Base-by-base conservation (phyloP, 2,113 vertebrate genomes). In the Anser cygnoides region DNA sequence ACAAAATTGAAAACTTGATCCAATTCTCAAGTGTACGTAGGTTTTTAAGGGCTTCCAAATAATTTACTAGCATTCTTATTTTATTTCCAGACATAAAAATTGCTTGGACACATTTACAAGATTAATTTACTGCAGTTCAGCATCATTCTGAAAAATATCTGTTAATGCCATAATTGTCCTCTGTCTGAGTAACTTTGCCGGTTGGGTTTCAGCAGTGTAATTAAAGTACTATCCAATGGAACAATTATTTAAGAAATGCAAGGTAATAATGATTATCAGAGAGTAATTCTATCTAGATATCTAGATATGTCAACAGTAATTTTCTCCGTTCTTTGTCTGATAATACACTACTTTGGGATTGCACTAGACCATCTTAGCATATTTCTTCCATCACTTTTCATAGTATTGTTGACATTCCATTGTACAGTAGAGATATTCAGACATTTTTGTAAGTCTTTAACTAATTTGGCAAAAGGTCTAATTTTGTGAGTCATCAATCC, bases 51-150 rank as follows among this genome's bases (percentile, higher is more conserved):
- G 49, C 16, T 35, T 82, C 19, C 39, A 87, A 83, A 73, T 54
- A 83, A 91, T 91, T 91, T 95, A 66, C 37, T 55, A 58, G 26
- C 3, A 57, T 87, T 86, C 52, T 54, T 87, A 35, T 78, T 92
- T 84, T 92, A 65, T 84, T 89, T 91, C 57, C 35, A 39, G 46
- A 63, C 18, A 78, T 81, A 84, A 92, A 92, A 88, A 76, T 31
- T 82, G 16, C 52, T 71, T 43, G 33, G 39, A 22, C 31, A 73
- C 16, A 41, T 66, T 91, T 72, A 77, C 11, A 62, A 74, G 28
- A 85, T 63, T 73, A 68, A 83, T 92, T 83, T 90, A 66, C 13
- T 84, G 41, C 25, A 31, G 25, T 44, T 90, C 43, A 84, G 3
- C 29, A 54, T 79, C 7, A 29, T 84, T 84, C 31, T 82, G 7